Conservation (phyloP, 2,113 vertebrate species). For the Poeciliopsis occidentalis region DNA sequence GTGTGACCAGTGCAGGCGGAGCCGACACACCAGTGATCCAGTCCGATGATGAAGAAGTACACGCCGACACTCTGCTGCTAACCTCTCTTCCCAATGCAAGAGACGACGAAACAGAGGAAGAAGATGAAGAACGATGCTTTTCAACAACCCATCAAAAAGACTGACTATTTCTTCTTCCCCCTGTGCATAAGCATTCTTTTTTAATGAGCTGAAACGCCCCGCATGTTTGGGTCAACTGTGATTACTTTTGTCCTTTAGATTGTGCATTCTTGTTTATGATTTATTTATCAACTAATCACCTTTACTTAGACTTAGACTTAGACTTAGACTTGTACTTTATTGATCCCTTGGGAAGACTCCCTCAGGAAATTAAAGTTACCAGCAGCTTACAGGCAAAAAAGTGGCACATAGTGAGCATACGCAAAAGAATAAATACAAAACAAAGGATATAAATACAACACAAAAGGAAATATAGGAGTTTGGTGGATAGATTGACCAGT, state of each 20-base stretch:
- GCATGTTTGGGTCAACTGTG: conserved; percentile 44
- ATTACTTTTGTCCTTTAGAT: conserved; percentile 17
- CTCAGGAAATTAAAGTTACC: too few relatives aligned
- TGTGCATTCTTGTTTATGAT: neutral
- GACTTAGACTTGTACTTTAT: too few relatives aligned
- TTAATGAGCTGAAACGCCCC: conserved; percentile 1
- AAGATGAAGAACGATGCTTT: conserved; percentile 58
- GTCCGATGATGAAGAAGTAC: conserved; percentile 88
- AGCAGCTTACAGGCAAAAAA: too few relatives aligned
- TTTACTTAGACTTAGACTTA: too few relatives aligned
- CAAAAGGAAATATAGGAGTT: too few relatives aligned
- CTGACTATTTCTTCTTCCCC: conserved; percentile 7
- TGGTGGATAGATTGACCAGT: too few relatives aligned
- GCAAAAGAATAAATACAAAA: too few relatives aligned
- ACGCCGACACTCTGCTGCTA: conserved; percentile 79
- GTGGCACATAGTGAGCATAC: too few relatives aligned
- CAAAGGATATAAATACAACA: too few relatives aligned
- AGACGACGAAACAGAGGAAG: conserved; percentile 73
- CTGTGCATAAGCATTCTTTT: conserved; percentile 5
- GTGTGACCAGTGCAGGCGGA: conserved; percentile 82
- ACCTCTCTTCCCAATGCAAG: conserved; percentile 63
- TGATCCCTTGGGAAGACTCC: too few relatives aligned
- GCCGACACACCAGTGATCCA: conserved; percentile 87
- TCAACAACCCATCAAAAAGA: conserved; percentile 38
- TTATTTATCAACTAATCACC: neutral